These are phyloP conservation scores for Lasiurus borealis DNA, from an alignment of 2,113 vertebrate species.

Conservation along the genomic window DNA sequence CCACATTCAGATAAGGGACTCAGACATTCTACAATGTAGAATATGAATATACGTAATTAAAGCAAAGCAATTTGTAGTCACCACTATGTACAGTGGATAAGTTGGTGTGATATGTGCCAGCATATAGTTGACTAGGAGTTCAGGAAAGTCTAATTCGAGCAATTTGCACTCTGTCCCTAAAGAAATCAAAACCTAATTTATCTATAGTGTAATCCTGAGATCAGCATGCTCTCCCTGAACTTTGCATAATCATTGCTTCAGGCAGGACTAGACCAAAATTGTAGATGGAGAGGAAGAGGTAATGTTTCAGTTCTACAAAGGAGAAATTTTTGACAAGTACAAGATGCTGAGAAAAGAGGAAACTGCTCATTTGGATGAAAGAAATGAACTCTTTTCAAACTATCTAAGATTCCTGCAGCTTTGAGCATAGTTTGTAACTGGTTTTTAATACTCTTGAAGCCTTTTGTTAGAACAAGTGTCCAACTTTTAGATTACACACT, in stretches of 20 bases:
- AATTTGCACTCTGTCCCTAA: neutral
- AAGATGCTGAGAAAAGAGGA: neutral
- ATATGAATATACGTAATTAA: neutral
- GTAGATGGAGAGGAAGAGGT: neutral
- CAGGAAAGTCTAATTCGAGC: neutral
- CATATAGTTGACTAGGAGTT: neutral
- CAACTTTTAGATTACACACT: neutral
- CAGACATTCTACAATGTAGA: neutral
- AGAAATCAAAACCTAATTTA: slow-evolving; percentile 42
- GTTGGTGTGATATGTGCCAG: neutral
- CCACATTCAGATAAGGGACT: neutral
- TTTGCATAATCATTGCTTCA: neutral
- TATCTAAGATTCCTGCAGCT: neutral
- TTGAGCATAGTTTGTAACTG: neutral
- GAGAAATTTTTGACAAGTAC: neutral
- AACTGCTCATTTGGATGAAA: neutral
- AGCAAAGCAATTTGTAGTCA: neutral
- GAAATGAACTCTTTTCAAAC: slow-evolving; percentile 27
- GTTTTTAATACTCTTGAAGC: neutral
- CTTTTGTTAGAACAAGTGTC: neutral
- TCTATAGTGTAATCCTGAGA: slow-evolving; percentile 7
- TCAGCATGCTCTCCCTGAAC: neutral
- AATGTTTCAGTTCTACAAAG: neutral
- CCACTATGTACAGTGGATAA: neutral
- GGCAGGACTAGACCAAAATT: slow-evolving; percentile 8